These are phyloP conservation scores for Goniozus legneri DNA, from an alignment of 1,140 invertebrate species.

Conservation along the genomic window DNA sequence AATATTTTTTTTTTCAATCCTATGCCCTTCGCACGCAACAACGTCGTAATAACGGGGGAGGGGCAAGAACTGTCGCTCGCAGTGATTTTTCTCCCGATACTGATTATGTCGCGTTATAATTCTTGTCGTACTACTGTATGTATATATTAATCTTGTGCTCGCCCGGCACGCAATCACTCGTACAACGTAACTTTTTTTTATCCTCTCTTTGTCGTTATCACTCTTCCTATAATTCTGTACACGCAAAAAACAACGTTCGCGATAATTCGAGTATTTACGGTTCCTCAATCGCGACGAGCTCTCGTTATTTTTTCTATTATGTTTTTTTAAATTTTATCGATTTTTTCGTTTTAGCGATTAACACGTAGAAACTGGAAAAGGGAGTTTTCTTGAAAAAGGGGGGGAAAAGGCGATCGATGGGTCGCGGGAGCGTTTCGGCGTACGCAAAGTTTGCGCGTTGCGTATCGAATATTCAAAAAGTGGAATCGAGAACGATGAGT, in stretches of 20 bases:
- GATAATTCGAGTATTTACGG: neutral
- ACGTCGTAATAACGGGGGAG: neutral
- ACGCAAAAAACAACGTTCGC: constrained; percentile 23
- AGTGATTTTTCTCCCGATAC: constrained; percentile 1
- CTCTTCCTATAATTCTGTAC: constrained; percentile 31
- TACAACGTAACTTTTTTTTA: constrained; percentile 5
- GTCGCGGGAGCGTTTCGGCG: constrained; percentile 22
- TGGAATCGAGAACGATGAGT: no score
- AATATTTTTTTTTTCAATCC: constrained; percentile 13
- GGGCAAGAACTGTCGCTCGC: neutral
- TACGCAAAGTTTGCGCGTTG: constrained; percentile 1
- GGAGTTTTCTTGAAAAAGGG: constrained; percentile 41
- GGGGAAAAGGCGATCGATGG: constrained; percentile 29
- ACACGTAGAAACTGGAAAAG: constrained; percentile 50
- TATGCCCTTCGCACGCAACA: neutral
- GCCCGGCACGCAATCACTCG: no score
- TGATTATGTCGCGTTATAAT: no score
- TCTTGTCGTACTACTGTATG: no score
- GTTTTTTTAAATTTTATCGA: constrained; percentile 5
- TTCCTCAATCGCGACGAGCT: neutral
- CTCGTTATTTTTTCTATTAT: neutral
- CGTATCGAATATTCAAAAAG: neutral
- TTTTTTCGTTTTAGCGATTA: constrained; percentile 31
- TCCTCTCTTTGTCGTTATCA: constrained; percentile 2
- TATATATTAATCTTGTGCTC: no score